Percentiles rank a stretch among this genome's conserved stretches.
Conservation (phyloP, 30 jellyfish, hydroid and myxozoan genomes). For the Catostylus mosaicus region DNA sequence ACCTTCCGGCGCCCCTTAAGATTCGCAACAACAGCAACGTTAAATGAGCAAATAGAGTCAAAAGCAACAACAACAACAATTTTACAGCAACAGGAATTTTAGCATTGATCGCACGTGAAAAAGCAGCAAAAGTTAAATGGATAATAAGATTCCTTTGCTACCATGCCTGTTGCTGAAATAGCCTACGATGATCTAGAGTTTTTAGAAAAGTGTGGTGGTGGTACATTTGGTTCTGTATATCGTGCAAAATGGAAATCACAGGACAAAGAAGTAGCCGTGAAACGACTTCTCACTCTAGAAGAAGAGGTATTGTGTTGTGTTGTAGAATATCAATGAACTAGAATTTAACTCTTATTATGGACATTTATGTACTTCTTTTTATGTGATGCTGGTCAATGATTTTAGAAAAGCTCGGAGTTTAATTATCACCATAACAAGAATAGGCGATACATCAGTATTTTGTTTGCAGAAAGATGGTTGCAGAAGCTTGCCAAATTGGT, state of each 20-base stretch:
- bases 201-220: conserved; percentile 75
- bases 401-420: neutral
- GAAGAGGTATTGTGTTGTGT: conserved; percentile 52
- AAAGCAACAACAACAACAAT: no score
- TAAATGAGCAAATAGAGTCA: no score
- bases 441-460: no score
- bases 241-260: conserved; percentile 87
- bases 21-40: no score
- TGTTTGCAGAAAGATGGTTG: no score
- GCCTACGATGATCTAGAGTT: conserved; percentile 79
- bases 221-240: conserved; percentile 82
- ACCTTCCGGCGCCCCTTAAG: no score
- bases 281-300: conserved; percentile 58
- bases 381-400: neutral
- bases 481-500: no score
- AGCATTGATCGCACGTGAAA: no score
- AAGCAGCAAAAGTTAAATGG: no score
- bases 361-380: neutral
- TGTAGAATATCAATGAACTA: no score
- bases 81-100: no score
- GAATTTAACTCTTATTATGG: neutral
- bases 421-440: neutral
- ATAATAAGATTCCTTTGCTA: no score
- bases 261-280: conserved; percentile 84
- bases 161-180: conserved; percentile 76